A percentile compares a stretch with the other conserved stretches of the same genome.
Conservation (phyloP, 2,113 vertebrate species). For the Lanius collurio region DNA sequence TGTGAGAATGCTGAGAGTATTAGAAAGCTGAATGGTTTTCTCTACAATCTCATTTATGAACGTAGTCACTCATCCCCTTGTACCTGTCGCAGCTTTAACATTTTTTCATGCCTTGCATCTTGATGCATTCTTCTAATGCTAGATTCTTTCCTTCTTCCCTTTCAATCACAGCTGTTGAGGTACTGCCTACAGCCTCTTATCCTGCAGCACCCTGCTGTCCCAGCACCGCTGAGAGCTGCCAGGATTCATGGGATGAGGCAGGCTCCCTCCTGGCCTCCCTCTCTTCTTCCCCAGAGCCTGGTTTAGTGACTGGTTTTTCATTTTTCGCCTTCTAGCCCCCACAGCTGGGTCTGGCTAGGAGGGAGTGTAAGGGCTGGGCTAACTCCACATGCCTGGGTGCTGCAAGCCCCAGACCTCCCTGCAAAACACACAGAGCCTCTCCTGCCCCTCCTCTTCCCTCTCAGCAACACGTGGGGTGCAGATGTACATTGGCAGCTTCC, state of each 20-base stretch:
- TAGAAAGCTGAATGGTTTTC: not conserved
- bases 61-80: not conserved
- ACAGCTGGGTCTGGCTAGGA: not conserved
- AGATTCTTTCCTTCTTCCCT: not conserved
- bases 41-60: not conserved
- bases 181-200: not conserved
- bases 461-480: not conserved
- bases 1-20: not conserved
- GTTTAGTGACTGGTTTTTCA: not conserved
- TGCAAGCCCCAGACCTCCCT: accelerated
- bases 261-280: accelerated
- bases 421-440: not conserved
- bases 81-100: not conserved
- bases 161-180: not conserved
- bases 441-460: not conserved
- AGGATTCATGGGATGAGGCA: accelerated
- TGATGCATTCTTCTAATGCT: not conserved
- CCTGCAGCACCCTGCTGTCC: accelerated
- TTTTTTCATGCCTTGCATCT: not conserved
- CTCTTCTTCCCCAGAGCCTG: not conserved
- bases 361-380: not conserved
- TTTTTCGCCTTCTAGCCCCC: not conserved
- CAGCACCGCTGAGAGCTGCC: not conserved
- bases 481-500: not conserved
- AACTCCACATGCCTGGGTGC: not conserved